These are phyloP conservation scores for Babylonia areolata DNA, from an alignment of 1,140 invertebrate genomes.

Conservation along the genomic window DNA sequence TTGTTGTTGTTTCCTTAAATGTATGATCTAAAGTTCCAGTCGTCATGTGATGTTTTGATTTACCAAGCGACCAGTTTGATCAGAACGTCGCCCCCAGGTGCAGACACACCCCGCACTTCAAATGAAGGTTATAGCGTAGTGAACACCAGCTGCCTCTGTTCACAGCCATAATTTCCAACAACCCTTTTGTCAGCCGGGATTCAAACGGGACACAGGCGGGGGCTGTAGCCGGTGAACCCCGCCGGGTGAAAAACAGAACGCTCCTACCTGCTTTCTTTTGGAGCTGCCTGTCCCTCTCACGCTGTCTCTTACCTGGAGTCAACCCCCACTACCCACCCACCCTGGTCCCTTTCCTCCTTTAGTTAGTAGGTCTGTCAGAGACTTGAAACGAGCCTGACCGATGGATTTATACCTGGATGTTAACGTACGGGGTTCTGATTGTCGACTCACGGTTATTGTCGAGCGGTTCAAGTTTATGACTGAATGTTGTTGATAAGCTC, in stretches of 20 bases:
- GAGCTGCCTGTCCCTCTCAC: neutral
- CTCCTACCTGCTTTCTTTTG: neutral
- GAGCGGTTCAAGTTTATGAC: neutral
- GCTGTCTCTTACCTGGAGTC: neutral
- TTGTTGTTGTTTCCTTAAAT: too few species aligned
- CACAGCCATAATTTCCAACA: conserved; percentile 6
- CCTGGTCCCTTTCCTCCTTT: neutral
- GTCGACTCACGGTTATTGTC: too few species aligned
- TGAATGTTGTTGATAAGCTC: too few species aligned
- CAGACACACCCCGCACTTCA: too few species aligned
- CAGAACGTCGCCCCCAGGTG: neutral
- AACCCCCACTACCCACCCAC: neutral
- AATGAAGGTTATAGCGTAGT: neutral
- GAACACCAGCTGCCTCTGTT: neutral
- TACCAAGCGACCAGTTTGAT: neutral
- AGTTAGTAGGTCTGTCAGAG: too few species aligned
- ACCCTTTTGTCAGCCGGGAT: conserved; percentile 6
- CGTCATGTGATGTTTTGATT: too few species aligned
- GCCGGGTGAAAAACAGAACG: neutral
- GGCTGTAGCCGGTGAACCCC: neutral
- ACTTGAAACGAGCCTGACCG: too few species aligned
- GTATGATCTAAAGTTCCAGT: too few species aligned
- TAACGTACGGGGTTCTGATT: too few species aligned
- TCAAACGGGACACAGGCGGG: neutral
- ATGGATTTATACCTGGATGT: too few species aligned